Evolutionary conservation across 2,113 vertebrate genomes (phyloP).

Genomic region (Psephotus haematonotus): DNA sequence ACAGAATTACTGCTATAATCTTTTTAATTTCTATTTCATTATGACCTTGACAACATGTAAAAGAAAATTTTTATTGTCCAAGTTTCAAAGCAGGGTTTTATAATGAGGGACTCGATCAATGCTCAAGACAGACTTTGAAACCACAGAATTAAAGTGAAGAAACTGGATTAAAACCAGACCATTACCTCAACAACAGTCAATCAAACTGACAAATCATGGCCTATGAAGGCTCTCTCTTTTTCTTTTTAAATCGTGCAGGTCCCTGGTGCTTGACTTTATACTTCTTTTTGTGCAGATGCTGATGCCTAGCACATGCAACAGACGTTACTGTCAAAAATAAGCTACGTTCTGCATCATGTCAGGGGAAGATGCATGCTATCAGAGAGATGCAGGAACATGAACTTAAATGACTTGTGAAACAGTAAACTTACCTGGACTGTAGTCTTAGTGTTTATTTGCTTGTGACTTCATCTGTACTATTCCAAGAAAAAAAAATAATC

Average conservation of each 20-base stretch:
- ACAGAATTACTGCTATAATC: neutral
- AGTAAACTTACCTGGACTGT: neutral
- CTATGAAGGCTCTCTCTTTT: neutral
- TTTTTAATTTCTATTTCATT: slow-evolving; percentile 1
- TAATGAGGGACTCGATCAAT: neutral
- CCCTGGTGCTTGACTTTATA: neutral
- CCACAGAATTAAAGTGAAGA: neutral
- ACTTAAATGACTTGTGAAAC: neutral
- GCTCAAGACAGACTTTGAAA: slow-evolving; percentile 1
- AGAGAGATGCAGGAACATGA: neutral
- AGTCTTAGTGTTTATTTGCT: neutral
- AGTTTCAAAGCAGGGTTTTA: neutral
- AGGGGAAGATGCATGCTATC: neutral
- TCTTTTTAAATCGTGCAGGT: neutral
- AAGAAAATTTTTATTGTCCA: neutral
- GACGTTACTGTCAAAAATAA: neutral
- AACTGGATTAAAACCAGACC: neutral
- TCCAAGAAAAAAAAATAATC: neutral
- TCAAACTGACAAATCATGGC: neutral
- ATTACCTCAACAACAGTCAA: neutral
- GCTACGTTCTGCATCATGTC: neutral
- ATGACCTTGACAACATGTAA: neutral
- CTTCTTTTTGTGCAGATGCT: neutral
- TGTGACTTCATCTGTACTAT: neutral
- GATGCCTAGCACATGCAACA: neutral